These are phyloP conservation scores for Chironomus riparius DNA, from an alignment of 2,888 invertebrate species.

Conservation along the genomic window DNA sequence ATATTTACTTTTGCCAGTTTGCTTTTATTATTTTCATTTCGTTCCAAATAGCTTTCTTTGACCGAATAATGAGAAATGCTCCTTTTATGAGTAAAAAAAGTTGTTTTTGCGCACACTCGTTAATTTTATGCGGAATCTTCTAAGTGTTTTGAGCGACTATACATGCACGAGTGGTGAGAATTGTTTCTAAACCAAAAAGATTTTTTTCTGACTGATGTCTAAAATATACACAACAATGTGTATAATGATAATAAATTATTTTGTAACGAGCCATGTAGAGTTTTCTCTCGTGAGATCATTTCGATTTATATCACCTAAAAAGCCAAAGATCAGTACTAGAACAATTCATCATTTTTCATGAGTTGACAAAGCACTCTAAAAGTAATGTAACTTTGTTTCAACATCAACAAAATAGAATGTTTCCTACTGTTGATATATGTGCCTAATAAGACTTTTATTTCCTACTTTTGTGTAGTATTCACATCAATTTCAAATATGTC, in stretches of 20 bases:
- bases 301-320: slow-evolving; percentile 25
- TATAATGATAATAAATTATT: slow-evolving; percentile 26
- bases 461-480: too few species aligned
- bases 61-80: background rate
- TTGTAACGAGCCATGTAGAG: slow-evolving; percentile 15
- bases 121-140: background rate
- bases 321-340: slow-evolving; percentile 18
- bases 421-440: background rate
- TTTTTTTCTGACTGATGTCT: background rate
- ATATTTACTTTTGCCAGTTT: slow-evolving; percentile 25
- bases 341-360: slow-evolving; percentile 23
- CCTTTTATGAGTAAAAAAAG: background rate
- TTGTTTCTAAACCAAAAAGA: background rate
- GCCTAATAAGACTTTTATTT: background rate
- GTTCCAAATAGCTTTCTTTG: background rate
- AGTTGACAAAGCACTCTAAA: background rate
- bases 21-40: slow-evolving; percentile 25
- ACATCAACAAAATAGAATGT: background rate
- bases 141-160: background rate
- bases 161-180: background rate
- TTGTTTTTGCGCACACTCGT: background rate
- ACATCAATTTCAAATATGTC: slow-evolving; percentile 7
- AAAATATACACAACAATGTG: background rate
- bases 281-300: slow-evolving; percentile 19
- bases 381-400: background rate